Conservation (phyloP, 2,113 vertebrate species). For the Callospermophilus lateralis region DNA sequence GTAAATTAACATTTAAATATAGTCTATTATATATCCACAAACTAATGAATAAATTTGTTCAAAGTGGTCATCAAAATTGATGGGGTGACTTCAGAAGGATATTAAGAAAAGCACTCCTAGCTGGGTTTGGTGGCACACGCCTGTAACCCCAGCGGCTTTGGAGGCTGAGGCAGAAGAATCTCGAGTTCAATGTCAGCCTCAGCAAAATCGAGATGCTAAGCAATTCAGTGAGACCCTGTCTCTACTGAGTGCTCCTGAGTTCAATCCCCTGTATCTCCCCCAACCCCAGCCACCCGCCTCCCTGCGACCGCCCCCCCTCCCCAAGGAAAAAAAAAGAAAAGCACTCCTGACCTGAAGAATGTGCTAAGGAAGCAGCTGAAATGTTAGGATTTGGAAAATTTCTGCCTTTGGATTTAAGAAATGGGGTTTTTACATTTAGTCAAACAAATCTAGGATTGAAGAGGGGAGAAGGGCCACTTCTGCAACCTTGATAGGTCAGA, state of each 20-base stretch:
- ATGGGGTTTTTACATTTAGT: not conserved
- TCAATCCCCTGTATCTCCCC: too few species aligned
- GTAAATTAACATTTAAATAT: conserved; percentile 14
- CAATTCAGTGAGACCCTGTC: too few species aligned
- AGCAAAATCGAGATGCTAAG: too few species aligned
- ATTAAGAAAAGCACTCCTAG: not conserved
- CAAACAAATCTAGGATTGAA: not conserved
- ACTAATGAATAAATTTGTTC: not conserved
- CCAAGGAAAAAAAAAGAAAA: not conserved
- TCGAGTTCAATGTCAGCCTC: too few species aligned
- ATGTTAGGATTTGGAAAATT: not conserved
- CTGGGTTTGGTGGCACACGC: too few species aligned
- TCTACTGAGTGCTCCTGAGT: too few species aligned
- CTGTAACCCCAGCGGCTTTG: too few species aligned
- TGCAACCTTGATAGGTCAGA: not conserved
- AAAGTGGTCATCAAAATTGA: not conserved
- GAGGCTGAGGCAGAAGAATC: too few species aligned
- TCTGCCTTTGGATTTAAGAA: conserved; percentile 16
- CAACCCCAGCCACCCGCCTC: too few species aligned
- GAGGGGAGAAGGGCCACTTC: not conserved
- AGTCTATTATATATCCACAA: not conserved
- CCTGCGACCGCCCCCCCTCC: too few species aligned
- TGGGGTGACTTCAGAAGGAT: not conserved
- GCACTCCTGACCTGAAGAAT: not conserved
- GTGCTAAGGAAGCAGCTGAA: not conserved